These are phyloP conservation scores for Cryptoprocta ferox DNA, from an alignment of 2,797 vertebrate genomes.

Conservation along the genomic window DNA sequence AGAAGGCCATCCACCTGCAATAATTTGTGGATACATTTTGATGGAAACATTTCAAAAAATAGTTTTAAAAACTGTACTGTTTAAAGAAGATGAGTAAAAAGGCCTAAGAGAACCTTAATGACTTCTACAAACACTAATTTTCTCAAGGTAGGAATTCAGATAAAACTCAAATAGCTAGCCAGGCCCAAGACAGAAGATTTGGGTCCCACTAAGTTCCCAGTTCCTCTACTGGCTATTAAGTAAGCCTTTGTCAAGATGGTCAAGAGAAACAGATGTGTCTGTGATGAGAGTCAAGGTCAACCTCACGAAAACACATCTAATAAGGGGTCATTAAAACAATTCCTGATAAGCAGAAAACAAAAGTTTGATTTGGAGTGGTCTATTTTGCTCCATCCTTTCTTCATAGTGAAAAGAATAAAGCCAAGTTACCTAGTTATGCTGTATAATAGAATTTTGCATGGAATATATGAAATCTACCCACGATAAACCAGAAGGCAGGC, in stretches of 20 bases:
- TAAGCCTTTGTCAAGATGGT: neutral
- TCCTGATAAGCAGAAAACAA: slow-evolving; percentile 5
- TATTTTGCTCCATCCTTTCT: neutral
- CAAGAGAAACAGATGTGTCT: slow-evolving; percentile 10
- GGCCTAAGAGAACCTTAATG: neutral
- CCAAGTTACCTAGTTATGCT: neutral
- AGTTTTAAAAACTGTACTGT: neutral
- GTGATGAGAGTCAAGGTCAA: neutral
- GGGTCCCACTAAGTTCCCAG: neutral
- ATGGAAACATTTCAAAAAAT: neutral
- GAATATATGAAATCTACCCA: neutral
- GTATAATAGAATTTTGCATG: neutral
- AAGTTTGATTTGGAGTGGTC: neutral
- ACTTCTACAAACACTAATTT: slow-evolving; percentile 19
- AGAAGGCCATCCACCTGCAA: neutral
- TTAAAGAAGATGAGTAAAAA: slow-evolving; percentile 40
- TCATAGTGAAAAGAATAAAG: slow-evolving; percentile 16
- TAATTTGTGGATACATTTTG: neutral
- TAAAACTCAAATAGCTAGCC: neutral
- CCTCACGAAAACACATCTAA: slow-evolving; percentile 11
- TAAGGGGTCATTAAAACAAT: slow-evolving; percentile 22
- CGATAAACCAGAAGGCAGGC: neutral
- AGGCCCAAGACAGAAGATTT: neutral
- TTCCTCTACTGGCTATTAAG: neutral
- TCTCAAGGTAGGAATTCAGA: neutral